Conservation (phyloP, 2,113 vertebrate genomes). For the Thunnus maccoyii region DNA sequence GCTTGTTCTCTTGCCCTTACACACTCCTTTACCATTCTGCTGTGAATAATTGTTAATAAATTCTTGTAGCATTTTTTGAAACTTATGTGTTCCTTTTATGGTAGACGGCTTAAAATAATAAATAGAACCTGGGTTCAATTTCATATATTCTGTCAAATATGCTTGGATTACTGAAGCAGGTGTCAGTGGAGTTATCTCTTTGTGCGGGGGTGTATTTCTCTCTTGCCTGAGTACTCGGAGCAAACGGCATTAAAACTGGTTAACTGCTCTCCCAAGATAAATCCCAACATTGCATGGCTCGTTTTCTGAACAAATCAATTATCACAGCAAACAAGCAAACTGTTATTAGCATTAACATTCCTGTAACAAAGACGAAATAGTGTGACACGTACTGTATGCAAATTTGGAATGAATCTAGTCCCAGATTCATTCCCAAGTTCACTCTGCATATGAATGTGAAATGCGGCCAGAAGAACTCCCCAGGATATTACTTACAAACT, state of each 20-base stretch:
- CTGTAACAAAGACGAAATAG: not conserved
- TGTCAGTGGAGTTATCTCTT: slow-evolving; percentile 5
- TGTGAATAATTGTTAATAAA: not conserved
- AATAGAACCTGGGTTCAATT: not conserved
- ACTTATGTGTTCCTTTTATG: not conserved
- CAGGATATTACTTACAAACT: not conserved
- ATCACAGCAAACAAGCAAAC: not conserved
- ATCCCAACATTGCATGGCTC: not conserved
- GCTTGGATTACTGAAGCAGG: not conserved
- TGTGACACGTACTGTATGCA: not conserved
- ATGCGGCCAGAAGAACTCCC: not conserved
- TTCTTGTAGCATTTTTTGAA: not conserved
- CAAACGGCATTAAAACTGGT: not conserved
- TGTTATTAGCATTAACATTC: not conserved
- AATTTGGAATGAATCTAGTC: not conserved
- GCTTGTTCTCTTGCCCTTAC: not conserved
- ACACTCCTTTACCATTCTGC: not conserved
- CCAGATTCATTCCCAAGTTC: too few species aligned
- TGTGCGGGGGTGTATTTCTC: slow-evolving; percentile 3
- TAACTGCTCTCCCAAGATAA: slow-evolving; percentile 7
- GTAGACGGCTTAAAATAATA: not conserved
- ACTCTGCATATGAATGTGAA: not conserved
- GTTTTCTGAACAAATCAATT: slow-evolving; percentile 23
- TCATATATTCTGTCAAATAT: not conserved
- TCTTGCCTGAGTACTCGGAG: not conserved